Evolutionary conservation across 1,140 invertebrate genomes (phyloP), one percentile per base, ranked within the genome.

Genomic region (Laupala kohalensis): DNA sequence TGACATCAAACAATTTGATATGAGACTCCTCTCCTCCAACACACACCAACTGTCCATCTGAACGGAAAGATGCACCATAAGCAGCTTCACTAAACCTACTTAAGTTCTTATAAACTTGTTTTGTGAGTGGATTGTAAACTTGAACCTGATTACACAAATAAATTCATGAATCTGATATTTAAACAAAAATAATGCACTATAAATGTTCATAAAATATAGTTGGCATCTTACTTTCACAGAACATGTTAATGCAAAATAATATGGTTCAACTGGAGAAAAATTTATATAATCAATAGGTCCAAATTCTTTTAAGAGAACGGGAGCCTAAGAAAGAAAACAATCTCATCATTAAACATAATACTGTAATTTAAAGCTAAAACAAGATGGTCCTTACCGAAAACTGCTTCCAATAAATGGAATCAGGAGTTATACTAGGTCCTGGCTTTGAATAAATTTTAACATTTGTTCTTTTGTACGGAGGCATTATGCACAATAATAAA

Each of bases 191-290:
- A 53, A 53, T 2, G 37, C 9, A 53, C 37, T 53, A 53, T 13
- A 53, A 53, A 4, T 9, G 1, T 53, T 53, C 19, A 53, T 53
- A 9, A n/a, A n/a, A 4, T 53, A 13, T 67, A 29, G 5, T 53
- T 24, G 15, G 24, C 69, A 29, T 77, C 80, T 80, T 76, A 97
- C 90, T 78, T 92, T 85, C 9, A 93, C 91, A 1, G 94, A 95
- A 80, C 91, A 95, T 66, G 95, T 94, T 6, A 95, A 90, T 15
- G 93, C 93, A 84, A 96, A 94, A 79, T 92, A 89, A 83, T 95
- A 86, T 0, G 94, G 93, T 76, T 94, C 88, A 19, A 89, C 83
- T 6, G 92, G 91, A 76, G 92, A 93, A 78, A 97, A 95, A 79
- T 96, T 91, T 69, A 98, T 87, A 77, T 92, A 91, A 79, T 96